phyloP scores from a whole-genome alignment of 2,888 invertebrate species.

The Helobdella robusta region DNA sequence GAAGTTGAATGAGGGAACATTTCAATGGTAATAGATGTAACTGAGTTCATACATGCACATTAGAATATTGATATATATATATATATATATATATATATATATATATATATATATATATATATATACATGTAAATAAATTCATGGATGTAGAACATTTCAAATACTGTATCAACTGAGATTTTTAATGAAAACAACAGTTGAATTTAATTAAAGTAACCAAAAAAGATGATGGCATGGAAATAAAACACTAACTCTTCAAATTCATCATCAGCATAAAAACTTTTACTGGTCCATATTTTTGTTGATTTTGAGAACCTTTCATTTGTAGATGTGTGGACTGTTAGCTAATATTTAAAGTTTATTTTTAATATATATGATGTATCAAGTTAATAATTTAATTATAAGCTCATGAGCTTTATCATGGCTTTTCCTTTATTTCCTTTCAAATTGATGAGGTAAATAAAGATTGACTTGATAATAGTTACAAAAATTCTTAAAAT shows the following conservation, averaged over 20 bases:
- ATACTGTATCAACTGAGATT: neutral
- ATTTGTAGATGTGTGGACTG: slow-evolving; percentile 40
- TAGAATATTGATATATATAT: neutral
- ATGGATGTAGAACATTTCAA: too few species aligned
- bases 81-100: slow-evolving; percentile 1
- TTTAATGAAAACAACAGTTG: neutral
- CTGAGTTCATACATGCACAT: neutral
- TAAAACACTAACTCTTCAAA: slow-evolving; percentile 19
- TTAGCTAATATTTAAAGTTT: slow-evolving; percentile 38
- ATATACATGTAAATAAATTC: neutral
- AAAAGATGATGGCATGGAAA: neutral
- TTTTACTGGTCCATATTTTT: slow-evolving; percentile 40
- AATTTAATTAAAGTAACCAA: neutral
- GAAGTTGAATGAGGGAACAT: neutral
- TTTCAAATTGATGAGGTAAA: too few species aligned
- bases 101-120: slow-evolving; percentile 8
- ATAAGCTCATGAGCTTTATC: too few species aligned
- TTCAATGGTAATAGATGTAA: neutral
- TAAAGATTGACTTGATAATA: too few species aligned
- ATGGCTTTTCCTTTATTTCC: too few species aligned
- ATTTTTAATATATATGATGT: neutral
- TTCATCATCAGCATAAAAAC: slow-evolving; percentile 37
- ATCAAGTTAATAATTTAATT: neutral
- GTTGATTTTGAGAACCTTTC: slow-evolving; percentile 30
- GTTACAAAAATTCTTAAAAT: too few species aligned